Evolutionary conservation across 2,113 vertebrate genomes (phyloP), one percentile per base, ranked within the genome.

Genomic region (Cervus canadensis): DNA sequence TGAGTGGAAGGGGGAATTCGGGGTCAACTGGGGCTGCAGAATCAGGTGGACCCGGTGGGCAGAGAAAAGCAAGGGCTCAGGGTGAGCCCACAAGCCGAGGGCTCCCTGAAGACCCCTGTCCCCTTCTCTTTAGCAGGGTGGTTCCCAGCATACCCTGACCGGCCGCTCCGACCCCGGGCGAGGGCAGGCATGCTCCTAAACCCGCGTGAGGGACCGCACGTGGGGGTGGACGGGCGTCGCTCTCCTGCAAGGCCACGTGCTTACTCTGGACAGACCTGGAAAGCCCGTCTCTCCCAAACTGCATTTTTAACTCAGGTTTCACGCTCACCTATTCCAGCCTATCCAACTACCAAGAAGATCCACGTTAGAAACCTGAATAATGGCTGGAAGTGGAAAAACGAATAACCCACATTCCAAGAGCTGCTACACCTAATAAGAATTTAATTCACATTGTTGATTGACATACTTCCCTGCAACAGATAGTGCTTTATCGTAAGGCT

Each of bases 391-490:
- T 67, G 43, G 50, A 76, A 79, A 81, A 95, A 76, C 21, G 90
- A 60, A 86, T 43, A 10, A 52, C 13, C 23, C 33, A n/a, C 5
- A 78, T 90, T 81, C 62, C 87, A 78, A 71, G n/a, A 76, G 12
- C 64, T 89, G 48, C 28, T 84, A 30, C 16, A 43, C 28, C 83
- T 9, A 64, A 30, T 67, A 64, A 54, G 26, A 59, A 78, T 45
- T 82, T 52, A 76, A 84, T 74, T 92, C 36, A 62, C 33, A 56
- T 30, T 94, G 17, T 56, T 52, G 16, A 71, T 71, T 74, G 71
- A 88, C 30, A 50, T 40, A 43, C 91, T 93, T 94, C 26, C 64
- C 62, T 93, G 82, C 26, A 91, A 85, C 50, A 64, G 26, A 25
- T 52, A 43, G n/a, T 15, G 7, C 43, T 67, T 81, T 90, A 40